Evolutionary conservation across 2,113 vertebrate genomes (phyloP).

Genomic region (Leucoraja erinaceus): DNA sequence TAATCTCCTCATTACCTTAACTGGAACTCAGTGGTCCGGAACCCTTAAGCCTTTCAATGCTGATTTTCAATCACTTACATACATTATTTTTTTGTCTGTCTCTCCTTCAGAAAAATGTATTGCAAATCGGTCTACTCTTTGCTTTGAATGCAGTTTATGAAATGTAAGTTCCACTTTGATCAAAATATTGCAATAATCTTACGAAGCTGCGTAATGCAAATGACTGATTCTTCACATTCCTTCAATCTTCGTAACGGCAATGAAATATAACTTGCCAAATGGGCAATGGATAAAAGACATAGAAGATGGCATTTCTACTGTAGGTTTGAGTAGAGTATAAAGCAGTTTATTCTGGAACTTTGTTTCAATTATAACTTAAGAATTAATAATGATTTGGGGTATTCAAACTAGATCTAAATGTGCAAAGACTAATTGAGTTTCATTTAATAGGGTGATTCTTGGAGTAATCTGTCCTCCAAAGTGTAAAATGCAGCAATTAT

Average conservation of each 20-base stretch:
- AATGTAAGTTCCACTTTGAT: not conserved
- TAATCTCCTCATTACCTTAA: conserved; percentile 7
- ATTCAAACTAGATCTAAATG: not conserved
- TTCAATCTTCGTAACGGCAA: not conserved
- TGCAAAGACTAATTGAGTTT: not conserved
- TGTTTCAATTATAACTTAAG: not conserved
- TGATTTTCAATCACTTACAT: not conserved
- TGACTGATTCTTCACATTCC: not conserved
- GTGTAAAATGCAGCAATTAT: not conserved
- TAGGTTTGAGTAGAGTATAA: not conserved
- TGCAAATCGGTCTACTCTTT: not conserved
- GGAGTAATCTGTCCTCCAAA: too few species aligned
- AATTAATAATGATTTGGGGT: not conserved
- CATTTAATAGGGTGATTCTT: not conserved
- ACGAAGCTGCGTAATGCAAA: not conserved
- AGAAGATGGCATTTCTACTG: not conserved
- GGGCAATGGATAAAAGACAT: not conserved
- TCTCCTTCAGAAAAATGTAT: not conserved
- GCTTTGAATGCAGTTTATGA: not conserved
- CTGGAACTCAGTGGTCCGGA: not conserved
- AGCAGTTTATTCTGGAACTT: not conserved
- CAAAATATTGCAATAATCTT: not conserved
- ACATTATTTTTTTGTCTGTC: not conserved
- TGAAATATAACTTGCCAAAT: not conserved
- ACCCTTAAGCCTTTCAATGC: not conserved